Base-by-base conservation (phyloP, 2,888 invertebrate genomes). In the Embidobia sp. region DNA sequence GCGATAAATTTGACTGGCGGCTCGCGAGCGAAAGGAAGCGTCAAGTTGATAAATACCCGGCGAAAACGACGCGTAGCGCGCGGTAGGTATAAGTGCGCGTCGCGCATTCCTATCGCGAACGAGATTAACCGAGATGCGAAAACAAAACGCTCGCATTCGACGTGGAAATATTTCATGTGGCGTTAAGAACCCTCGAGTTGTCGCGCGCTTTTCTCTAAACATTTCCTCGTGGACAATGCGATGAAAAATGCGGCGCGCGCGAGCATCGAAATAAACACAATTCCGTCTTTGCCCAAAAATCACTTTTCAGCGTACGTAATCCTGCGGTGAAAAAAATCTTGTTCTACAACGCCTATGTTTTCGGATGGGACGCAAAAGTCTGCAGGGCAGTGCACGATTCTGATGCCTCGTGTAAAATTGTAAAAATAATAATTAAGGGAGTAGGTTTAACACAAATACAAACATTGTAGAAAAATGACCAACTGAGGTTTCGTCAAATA, bases 81-180 rank as follows among this genome's bases (percentile, higher is more conserved):
- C 15, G 6, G 18, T 19, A 42, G 29, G 46, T 49, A 57, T 64
- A 55, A 72, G 63, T 42, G 33, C 55, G 40, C 35, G 46, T 49
- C 40, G 44, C 22, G 53, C 61, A 53, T 75, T 61, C 53, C 44
- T 40, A 55, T 44, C 53, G 55, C 48, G 16, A 35, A 16, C 27
- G 15, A 61, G 69, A 69, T 70, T 76, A 69, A 64, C 69, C 53
- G 63, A 53, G 55, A 76, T 59, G 59, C 64, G 64, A 70, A 70
- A 64, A 64, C 70, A 59, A 64, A 63, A 72, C 61, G 59, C 53
- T 55, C 48, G 72, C 35, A 55, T 72, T 77, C 67, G 59, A 72
- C 59, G 77, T 16, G 55, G 44, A 44, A 73, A 72, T 67, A 72
- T 73, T 67, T 55, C 67, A 63, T 26, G 55, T 63, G 42, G 49